Evolutionary conservation across 2,797 vertebrate genomes (phyloP).

Genomic region (Emys orbicularis): DNA sequence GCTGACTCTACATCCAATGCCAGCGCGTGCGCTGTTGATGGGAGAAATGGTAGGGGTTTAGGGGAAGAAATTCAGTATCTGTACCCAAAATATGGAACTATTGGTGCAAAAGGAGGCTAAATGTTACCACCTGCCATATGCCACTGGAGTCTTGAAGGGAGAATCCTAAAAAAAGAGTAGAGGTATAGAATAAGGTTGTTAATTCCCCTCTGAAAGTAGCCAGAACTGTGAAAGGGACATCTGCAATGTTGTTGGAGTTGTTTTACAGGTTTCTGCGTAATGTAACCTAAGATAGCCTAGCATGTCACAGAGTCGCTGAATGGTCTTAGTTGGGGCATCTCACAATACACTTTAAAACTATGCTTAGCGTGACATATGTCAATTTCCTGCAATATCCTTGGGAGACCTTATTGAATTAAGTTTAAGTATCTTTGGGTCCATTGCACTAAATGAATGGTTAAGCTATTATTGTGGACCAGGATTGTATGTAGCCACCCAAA

Average conservation of each 20-base stretch:
- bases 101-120: background rate
- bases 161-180: background rate
- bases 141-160: background rate
- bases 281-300: background rate
- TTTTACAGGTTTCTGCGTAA: background rate
- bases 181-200: background rate
- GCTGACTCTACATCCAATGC: background rate
- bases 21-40: background rate
- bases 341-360: background rate
- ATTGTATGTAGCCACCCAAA: background rate
- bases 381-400: background rate
- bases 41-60: slow-evolving; percentile 16
- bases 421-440: background rate
- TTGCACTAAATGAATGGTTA: background rate
- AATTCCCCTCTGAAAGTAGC: background rate
- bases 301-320: rapidly evolving
- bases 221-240: background rate
- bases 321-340: background rate
- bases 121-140: background rate
- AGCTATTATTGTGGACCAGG: background rate
- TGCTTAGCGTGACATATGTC: background rate
- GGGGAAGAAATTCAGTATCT: background rate
- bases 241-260: background rate
- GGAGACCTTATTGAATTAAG: background rate
- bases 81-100: background rate